Evolutionary conservation across 2,888 invertebrate genomes (phyloP), one percentile per base, ranked within the genome.

Genomic region (Microctonus aethiopoides): DNA sequence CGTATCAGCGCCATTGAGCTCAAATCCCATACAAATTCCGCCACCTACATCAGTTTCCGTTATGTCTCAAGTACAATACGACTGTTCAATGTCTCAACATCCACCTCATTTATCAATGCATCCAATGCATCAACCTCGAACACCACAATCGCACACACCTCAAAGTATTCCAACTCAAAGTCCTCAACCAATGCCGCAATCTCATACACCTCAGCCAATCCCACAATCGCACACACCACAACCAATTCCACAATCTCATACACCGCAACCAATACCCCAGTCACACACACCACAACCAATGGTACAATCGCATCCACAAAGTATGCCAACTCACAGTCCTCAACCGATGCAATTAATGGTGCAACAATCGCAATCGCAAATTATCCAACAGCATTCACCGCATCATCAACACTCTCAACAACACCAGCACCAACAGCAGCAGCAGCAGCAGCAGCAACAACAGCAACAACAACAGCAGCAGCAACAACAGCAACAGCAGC

Each of bases 81-180:
- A 92, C 70, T 94, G 94, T 81, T 92, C 93, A n/a, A 91, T 94
- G 89, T 89, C 93, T 71, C 92, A 93, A 82, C 92, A 91, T 79
- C 89, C 83, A 13, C 72, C 85, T 22, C 85, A 86, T 70, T 82
- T 85, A 10, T 71, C 78, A 9, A 60, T 65, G 59, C 81, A 84
- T 74, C 76, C 81, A 26, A 86, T 84, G 80, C 87, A 87, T 67
- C 86, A 87, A 68, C 84, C 87, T 6, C 81, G 85, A 64, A 87
- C 86, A 59, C 90, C 89, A 2, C 87, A 88, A 51, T 87, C 88
- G 2, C 84, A 84, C 51, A 81, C 83, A 1, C 80, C 84, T 1
- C 85, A 84, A 63, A 83, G 79, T 63, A 79, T 84, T 66, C 79
- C 82, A 10, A 84, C 82, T 0, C 57, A 57, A 20, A 46, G 46